phyloP scores from a whole-genome alignment of 2,797 vertebrate species.

The Denticeps clupeoides region DNA sequence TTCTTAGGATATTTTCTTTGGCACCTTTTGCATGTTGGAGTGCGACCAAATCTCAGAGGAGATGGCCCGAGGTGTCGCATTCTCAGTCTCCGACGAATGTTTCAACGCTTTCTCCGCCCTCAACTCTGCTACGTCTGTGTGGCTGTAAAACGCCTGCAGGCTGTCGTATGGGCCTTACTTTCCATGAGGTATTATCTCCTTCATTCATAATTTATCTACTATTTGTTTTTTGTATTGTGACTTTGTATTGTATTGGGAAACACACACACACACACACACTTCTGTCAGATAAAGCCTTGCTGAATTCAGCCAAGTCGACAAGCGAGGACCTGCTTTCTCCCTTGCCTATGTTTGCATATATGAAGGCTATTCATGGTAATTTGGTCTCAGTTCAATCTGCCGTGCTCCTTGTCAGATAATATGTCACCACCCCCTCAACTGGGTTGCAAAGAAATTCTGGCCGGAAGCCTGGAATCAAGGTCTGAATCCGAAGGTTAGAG shows the following conservation, averaged over 20 bases:
- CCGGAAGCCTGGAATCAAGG: too few relatives aligned
- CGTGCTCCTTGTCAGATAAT: conserved; percentile 17
- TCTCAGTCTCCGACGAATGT: too few relatives aligned
- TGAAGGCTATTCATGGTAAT: not conserved
- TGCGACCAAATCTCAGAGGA: conserved; percentile 31
- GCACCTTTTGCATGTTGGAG: conserved; percentile 28
- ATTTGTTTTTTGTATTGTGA: not conserved
- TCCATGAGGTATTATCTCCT: too few relatives aligned
- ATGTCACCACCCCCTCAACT: too few relatives aligned
- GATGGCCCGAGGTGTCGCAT: conserved; percentile 31
- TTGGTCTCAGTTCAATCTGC: not conserved
- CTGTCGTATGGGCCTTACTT: too few relatives aligned
- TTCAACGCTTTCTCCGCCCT: too few relatives aligned
- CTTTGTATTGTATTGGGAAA: not conserved
- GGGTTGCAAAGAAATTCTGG: too few relatives aligned
- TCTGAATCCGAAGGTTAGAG: too few relatives aligned
- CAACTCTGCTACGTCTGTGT: too few relatives aligned
- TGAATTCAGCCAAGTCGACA: not conserved
- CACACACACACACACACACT: not conserved
- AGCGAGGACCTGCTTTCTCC: not conserved
- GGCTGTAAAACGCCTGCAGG: too few relatives aligned
- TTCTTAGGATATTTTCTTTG: conserved; percentile 35
- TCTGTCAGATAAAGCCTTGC: not conserved
- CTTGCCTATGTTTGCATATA: conserved; percentile 11
- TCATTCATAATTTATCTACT: not conserved